Base-by-base conservation (phyloP, 2,888 invertebrate genomes). In the Lagria hirta region DNA sequence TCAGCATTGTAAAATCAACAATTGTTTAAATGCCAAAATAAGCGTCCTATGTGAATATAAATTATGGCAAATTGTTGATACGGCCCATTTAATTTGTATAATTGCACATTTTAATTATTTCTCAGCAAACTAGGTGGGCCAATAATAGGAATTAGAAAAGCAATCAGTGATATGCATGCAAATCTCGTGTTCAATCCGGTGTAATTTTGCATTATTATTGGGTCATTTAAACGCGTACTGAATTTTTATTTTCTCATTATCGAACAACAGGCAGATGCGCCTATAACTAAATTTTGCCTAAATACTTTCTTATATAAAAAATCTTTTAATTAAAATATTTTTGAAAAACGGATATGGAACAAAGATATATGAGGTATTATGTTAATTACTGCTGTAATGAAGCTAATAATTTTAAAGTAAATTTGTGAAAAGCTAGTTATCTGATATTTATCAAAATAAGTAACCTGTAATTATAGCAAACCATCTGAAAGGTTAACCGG, bases 1-100 rank as follows among this genome's bases (percentile, higher is more conserved):
- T n/a, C n/a, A n/a, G 37, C 37, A 37, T 37, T 37, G 20, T 24
- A 24, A 37, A 27, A 37, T 20, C 14, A 52, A 35, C 57, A 52
- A 60, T 60, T 57, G 58, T 58, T 57, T 53, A 51, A 52, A 58
- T 57, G 55, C 53, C 55, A 56, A 60, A 60, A 60, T 58, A 49
- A 30, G 51, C 36, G 20, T 35, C 23, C 33, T 26, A 27, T 26
- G 16, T 33, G 60, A 55, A 60, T 60, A 58, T 41, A 60, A 57
- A 60, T 48, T 23, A 32, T 22, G 7, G 21, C 20, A 38, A 51
- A 51, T 48, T 32, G 43, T 43, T 28, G 36, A 15, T 35, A 48
- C 37, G 22, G 27, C 37, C 40, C 30, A 40, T 30, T 30, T 30
- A 14, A 33, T 40, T 41, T 20, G 33, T 33, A 33, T 41, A 41